Base-by-base conservation (phyloP, 2,888 invertebrate species). In the Andrena camellia region DNA sequence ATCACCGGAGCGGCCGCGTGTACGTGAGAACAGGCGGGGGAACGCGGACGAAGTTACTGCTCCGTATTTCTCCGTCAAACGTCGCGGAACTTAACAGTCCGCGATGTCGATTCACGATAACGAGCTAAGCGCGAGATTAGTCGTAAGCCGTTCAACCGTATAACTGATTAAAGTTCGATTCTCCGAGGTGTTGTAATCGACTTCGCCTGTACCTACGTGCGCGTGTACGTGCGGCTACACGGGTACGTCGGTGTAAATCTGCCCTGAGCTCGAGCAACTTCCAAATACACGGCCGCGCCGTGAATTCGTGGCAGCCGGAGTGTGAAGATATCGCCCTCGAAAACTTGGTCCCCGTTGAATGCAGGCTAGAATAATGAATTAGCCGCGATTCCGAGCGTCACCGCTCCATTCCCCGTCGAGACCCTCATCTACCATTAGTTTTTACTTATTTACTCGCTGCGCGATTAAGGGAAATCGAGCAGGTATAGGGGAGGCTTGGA, bases 161-260 rank as follows among this genome's bases (percentile, higher is more conserved):
- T 69, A 74, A 74, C 70, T 63, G 81, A 85, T 81, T 81, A 71
- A 73, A 79, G 59, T 54, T 79, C 75, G 85, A 81, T 81, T 74
- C 69, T 60, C 60, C 64, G 59, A 70, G 73, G 57, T 54, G 57
- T 52, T 57, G 26, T 57, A 57, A 35, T 35, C 70, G 59, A 20
- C 70, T 62, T 20, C 59, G 23, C 13, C 7, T 48, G 64, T 48
- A 7, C 23, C 17, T 48, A 7, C 23, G 23, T 48, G 42, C n/a
- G 13, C 70, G 60, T 54, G 54, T 23, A 57, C 54, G 20, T 13
- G 26, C 23, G 23, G 57, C 23, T 54, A 54, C 54, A 54, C 54
- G 54, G 20, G 54, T 54, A 54, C 59, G n/a, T 35, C 33, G 33
- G 42, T 29, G 70, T 71, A 71, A 71, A 60, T 62, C 70, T 33